Evolutionary conservation across 2,888 invertebrate genomes (phyloP), one percentile per base, ranked within the genome.

Genomic region (Epinotia brunnichana): DNA sequence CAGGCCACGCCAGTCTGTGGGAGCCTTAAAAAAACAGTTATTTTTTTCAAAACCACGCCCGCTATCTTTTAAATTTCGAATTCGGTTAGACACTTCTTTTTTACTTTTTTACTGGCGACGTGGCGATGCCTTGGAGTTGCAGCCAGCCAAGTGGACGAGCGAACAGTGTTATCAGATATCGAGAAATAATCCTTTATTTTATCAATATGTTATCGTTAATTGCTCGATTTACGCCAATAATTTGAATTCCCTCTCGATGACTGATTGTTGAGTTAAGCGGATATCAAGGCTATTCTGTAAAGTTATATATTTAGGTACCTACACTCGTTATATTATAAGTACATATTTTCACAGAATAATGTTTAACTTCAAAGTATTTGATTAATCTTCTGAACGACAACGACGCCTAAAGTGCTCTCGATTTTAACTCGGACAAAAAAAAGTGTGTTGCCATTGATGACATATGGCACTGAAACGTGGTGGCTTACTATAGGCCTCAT

Each of bases 171-270:
- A 90, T 90, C 89, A 77, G 85, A 85, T 86, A 86, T 81, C 79
- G 78, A 79, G 79, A 81, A 77, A 80, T 89, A 87, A 89, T 89
- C 84, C 81, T 76, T 85, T 90, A 90, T 91, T 89, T 82, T 86
- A 87, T 88, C 84, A 79, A 56, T 66, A 24, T 54, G 44, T 60
- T 73, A 74, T 74, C 73, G 62, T 87, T 90, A 89, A 90, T 89
- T 88, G 88, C 79, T 82, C 76, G 84, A 87, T 85, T 82, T 75
- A 75, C 61, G 75, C 76, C 78, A 79, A 75, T 84, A 83, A 77
- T 78, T 80, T 76, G 74, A 76, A 76, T 77, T 79, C 75, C 77
- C 74, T 67, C 66, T 64, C 62, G 70, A 68, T 73, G 73, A 77
- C 73, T 71, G 73, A 73, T 63, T 73, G 57, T 19, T 51, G 54